Conservation (phyloP, 2,797 vertebrate species). For the Spatula versicolor region DNA sequence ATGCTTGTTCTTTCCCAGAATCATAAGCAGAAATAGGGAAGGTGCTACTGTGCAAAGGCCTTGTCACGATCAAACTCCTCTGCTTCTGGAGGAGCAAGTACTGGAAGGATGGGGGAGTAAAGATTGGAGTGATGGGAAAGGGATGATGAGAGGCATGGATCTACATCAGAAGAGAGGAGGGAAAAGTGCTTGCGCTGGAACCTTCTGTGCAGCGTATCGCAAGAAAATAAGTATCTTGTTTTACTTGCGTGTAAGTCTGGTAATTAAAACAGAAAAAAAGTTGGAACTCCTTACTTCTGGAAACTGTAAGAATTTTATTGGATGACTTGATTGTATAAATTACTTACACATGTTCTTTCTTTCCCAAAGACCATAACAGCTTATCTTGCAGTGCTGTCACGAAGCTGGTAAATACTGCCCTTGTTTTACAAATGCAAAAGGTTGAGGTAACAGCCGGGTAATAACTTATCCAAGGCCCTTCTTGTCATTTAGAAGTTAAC, state of each 20-base stretch:
- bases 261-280: not conserved
- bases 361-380: rapidly evolving
- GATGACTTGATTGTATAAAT: not conserved
- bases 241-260: not conserved
- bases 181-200: not conserved
- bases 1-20: not conserved
- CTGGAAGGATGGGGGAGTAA: not conserved
- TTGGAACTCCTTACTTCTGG: not conserved
- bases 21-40: not conserved
- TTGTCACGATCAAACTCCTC: not conserved
- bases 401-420: not conserved
- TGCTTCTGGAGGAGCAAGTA: not conserved
- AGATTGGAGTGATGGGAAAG: not conserved
- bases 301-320: not conserved
- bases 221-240: not conserved
- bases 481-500: not conserved
- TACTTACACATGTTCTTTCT: not conserved
- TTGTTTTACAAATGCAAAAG: not conserved
- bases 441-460: not conserved
- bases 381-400: not conserved
- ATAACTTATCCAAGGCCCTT: not conserved
- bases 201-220: not conserved
- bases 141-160: not conserved
- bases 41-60: not conserved
- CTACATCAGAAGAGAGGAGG: not conserved